phyloP scores from a whole-genome alignment of 2,888 invertebrate species.

The Drosophila suboccidentalis region DNA sequence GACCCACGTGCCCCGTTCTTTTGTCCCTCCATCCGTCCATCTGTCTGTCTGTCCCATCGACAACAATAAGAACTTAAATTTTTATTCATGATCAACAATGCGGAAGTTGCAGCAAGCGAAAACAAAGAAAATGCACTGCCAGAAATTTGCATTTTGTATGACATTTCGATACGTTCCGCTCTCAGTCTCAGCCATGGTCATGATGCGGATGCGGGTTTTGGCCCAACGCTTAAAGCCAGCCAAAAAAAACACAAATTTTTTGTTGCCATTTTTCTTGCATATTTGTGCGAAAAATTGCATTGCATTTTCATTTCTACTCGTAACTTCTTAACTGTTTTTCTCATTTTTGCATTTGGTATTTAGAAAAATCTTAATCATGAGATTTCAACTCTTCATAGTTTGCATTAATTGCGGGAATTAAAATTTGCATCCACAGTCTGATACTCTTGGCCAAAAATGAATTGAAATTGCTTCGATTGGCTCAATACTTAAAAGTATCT shows the following conservation, averaged over 20 bases:
- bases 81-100: conserved; percentile 82
- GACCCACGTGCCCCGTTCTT: conserved; percentile 67
- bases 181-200: conserved; percentile 31
- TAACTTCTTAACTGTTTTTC: background rate
- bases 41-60: conserved; percentile 3
- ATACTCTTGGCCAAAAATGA: conserved; percentile 1
- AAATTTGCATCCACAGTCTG: conserved; percentile 2
- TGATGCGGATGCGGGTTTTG: conserved; percentile 46
- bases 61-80: conserved; percentile 81
- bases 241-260: conserved; percentile 8
- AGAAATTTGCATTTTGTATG: conserved; percentile 67
- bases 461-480: conserved; percentile 15
- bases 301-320: conserved; percentile 42
- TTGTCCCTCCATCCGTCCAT: background rate
- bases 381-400: conserved; percentile 7
- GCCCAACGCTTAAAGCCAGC: conserved; percentile 36
- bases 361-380: background rate
- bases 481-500: conserved; percentile 13
- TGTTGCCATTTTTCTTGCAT: conserved; percentile 42
- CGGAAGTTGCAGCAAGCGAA: conserved; percentile 72
- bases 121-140: conserved; percentile 74
- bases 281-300: conserved; percentile 43
- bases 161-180: conserved; percentile 12
- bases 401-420: background rate
- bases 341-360: background rate